These are phyloP conservation scores for Drosophila planitibia DNA, from an alignment of 2,888 invertebrate species.

Conservation along the genomic window DNA sequence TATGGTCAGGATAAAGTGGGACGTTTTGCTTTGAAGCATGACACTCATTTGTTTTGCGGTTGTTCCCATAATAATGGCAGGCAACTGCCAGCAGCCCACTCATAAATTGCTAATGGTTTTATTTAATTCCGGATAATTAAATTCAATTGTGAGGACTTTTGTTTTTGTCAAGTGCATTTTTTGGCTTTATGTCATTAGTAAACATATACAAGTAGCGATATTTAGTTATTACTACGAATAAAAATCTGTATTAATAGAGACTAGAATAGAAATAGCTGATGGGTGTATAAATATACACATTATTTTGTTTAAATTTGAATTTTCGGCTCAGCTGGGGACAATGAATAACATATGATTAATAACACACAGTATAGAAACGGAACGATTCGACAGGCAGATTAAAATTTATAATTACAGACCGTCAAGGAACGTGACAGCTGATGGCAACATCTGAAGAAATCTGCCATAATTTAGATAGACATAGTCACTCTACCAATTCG, in stretches of 20 bases:
- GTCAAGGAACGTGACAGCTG: neutral
- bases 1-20: slow-evolving; percentile 40
- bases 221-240: neutral
- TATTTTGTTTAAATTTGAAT: neutral
- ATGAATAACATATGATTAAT: neutral
- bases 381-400: neutral
- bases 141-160: slow-evolving; percentile 59
- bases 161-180: slow-evolving; percentile 21
- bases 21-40: slow-evolving; percentile 38
- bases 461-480: neutral
- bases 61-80: slow-evolving; percentile 56
- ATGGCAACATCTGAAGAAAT: neutral
- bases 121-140: slow-evolving; percentile 64
- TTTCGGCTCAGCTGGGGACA: neutral
- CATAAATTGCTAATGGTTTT: slow-evolving; percentile 18
- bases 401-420: too few species aligned
- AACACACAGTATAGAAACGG: neutral
- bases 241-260: neutral
- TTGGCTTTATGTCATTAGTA: slow-evolving; percentile 9
- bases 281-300: neutral
- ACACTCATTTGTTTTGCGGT: slow-evolving; percentile 66
- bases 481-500: neutral
- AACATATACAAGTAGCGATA: neutral
- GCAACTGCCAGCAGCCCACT: slow-evolving; percentile 39
- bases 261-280: neutral